Evolutionary conservation across 1,140 invertebrate genomes (phyloP).

Genomic region (Cryptotermes secundus): DNA sequence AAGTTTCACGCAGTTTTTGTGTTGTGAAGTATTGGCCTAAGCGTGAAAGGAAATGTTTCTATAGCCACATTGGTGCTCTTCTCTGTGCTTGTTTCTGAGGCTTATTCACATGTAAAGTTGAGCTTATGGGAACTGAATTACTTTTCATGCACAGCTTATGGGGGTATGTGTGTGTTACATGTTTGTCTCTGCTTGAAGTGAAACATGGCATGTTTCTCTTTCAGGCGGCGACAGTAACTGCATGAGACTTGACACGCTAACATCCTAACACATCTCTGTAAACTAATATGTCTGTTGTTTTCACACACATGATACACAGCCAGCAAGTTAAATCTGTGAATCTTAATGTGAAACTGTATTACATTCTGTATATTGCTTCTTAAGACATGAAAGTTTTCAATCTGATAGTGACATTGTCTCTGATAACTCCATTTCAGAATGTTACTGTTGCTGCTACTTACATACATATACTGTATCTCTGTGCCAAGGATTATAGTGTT

Average conservation of each 20-base stretch:
- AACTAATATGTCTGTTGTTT: constrained; percentile 4
- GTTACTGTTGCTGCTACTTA: neutral
- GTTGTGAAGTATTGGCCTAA: too few species aligned
- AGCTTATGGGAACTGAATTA: constrained; percentile 5
- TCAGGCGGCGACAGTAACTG: constrained; percentile 51
- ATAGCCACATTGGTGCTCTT: neutral
- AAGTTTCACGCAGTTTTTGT: neutral
- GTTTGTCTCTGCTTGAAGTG: constrained; percentile 25
- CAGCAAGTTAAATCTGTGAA: neutral
- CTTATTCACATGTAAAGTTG: constrained; percentile 16
- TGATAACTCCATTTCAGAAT: neutral
- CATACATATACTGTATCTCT: neutral
- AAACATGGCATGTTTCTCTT: constrained; percentile 45
- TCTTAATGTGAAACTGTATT: neutral
- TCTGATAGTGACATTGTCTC: neutral
- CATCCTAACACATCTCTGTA: neutral
- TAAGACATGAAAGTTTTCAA: neutral
- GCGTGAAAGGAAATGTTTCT: too few species aligned
- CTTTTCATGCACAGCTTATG: neutral
- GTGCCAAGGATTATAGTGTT: too few species aligned
- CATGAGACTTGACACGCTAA: constrained; percentile 29
- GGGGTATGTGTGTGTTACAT: neutral
- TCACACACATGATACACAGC: neutral
- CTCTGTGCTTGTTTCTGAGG: neutral
- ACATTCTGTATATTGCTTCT: neutral